Percentiles rank a stretch among this genome's conserved stretches.
Conservation (phyloP, 2,797 vertebrate genomes). For the Coluber constrictor region DNA sequence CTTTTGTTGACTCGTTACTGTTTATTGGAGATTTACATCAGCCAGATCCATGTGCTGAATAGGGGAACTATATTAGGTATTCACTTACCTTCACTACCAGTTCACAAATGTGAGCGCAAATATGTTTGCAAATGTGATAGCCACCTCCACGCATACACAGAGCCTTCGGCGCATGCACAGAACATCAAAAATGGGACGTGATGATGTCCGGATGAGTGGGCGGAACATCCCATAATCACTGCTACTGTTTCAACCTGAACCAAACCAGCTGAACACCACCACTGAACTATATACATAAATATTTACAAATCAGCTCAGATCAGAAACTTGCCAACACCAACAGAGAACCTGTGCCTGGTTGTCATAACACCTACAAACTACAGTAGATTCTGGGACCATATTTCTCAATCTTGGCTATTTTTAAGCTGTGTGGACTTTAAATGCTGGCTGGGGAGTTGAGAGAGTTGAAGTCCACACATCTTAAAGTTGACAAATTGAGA, state of each 20-base stretch:
- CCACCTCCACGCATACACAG: too few relatives aligned
- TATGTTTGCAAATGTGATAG: too few relatives aligned
- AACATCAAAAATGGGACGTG: too few relatives aligned
- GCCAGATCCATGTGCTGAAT: not conserved
- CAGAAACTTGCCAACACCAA: not conserved
- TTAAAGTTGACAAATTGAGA: not conserved
- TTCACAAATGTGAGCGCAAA: too few relatives aligned
- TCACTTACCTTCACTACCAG: too few relatives aligned
- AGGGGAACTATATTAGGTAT: not conserved
- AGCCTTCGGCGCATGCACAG: too few relatives aligned
- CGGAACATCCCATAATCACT: too few relatives aligned
- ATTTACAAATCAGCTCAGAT: not conserved
- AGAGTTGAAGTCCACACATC: not conserved
- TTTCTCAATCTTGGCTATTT: not conserved
- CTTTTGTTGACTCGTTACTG: not conserved
- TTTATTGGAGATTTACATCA: not conserved
- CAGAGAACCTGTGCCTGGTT: not conserved
- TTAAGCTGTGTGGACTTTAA: not conserved
- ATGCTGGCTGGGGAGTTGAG: not conserved
- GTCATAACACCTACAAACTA: not conserved
- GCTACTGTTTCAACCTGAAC: too few relatives aligned
- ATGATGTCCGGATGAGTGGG: too few relatives aligned
- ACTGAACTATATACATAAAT: not conserved
- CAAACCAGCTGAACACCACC: too few relatives aligned
- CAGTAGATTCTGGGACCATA: not conserved